Evolutionary conservation across 2,113 vertebrate genomes (phyloP).

Genomic region (Neolamprologus fasciatus): DNA sequence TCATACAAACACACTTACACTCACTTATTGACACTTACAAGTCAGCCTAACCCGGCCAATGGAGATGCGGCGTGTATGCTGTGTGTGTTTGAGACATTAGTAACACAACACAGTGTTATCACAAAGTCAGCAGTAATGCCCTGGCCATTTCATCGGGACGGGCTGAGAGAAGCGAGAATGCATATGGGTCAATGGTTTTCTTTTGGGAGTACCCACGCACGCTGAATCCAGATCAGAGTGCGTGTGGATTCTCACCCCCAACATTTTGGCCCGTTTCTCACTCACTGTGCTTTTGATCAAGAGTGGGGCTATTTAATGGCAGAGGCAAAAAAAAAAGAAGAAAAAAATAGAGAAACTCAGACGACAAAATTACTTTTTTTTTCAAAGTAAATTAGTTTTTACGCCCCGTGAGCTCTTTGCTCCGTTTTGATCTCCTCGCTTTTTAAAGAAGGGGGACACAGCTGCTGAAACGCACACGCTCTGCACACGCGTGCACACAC

Average conservation of each 20-base stretch:
- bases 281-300: conserved; percentile 41
- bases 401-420: conserved; percentile 43
- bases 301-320: background rate
- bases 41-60: background rate
- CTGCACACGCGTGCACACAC: background rate
- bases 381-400: conserved; percentile 50
- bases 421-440: conserved; percentile 27
- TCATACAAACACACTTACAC: background rate
- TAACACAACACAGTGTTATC: conserved; percentile 44
- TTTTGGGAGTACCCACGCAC: background rate
- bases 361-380: conserved; percentile 31
- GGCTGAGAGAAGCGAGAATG: conserved; percentile 8
- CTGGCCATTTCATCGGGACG: conserved; percentile 53
- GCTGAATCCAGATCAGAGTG: background rate
- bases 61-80: background rate
- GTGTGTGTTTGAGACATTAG: background rate
- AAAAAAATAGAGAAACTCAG: background rate
- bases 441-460: conserved; percentile 39
- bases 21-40: conserved; percentile 28
- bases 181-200: conserved; percentile 29
- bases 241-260: background rate
- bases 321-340: background rate
- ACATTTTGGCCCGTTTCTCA: conserved; percentile 33
- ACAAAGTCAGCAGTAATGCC: conserved; percentile 68
- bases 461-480: conserved; percentile 19